These are phyloP conservation scores for Sabellastarte sp. DNA, from an alignment of 2,888 invertebrate species.

Conservation along the genomic window DNA sequence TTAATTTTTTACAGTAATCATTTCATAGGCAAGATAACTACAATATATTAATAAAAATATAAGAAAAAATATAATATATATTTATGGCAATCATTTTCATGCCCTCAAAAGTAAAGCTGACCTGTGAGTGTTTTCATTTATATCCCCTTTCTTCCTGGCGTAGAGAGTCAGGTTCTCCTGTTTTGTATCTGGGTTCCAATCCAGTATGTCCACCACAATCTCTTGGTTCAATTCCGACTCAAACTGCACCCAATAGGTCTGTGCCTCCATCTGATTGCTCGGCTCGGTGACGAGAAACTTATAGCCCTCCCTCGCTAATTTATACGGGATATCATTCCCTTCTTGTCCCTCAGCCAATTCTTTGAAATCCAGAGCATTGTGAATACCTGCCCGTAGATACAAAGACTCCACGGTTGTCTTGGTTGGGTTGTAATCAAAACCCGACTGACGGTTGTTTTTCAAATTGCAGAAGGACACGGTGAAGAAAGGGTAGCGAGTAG, in stretches of 20 bases:
- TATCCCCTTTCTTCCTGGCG: no score
- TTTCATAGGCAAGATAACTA: no score
- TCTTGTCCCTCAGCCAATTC: neutral
- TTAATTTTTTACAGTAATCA: no score
- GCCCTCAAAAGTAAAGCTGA: no score
- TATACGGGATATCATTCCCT: neutral
- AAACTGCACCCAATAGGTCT: conserved; percentile 11
- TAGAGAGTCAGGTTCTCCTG: conserved; percentile 50
- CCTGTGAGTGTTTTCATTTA: no score
- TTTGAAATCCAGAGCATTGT: conserved; percentile 1
- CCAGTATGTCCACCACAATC: conserved; percentile 48
- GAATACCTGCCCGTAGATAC: conserved; percentile 39
- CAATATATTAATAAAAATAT: no score
- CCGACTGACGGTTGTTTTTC: conserved; percentile 80
- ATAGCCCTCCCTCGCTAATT: conserved; percentile 7
- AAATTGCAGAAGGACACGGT: conserved; percentile 59
- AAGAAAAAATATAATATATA: no score
- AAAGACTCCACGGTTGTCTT: conserved; percentile 64
- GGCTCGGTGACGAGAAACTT: conserved; percentile 10
- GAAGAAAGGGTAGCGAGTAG: conserved; percentile 75
- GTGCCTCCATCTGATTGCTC: neutral
- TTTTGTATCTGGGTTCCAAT: conserved; percentile 48
- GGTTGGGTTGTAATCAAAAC: conserved; percentile 89
- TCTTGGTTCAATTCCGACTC: conserved; percentile 15
- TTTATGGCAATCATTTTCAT: no score